Conservation (phyloP, 2,797 vertebrate species). For the Prionace glauca region DNA sequence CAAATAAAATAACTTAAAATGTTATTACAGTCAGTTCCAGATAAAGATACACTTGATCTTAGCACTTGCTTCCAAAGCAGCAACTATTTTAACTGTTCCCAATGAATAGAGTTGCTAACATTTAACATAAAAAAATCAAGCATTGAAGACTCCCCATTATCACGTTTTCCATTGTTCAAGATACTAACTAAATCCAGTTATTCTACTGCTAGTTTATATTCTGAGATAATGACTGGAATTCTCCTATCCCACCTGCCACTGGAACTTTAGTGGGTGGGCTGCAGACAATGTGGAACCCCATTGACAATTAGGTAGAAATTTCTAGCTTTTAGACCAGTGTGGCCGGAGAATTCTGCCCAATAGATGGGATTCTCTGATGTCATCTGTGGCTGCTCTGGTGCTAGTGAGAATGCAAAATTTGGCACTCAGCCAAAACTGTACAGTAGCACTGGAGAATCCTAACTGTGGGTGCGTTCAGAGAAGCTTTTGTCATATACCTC, state of each 20-base stretch:
- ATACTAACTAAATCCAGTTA: neutral
- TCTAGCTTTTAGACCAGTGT: too few species aligned
- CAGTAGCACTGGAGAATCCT: too few species aligned
- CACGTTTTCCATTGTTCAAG: neutral
- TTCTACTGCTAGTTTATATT: neutral
- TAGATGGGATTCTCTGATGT: too few species aligned
- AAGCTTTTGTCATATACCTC: neutral
- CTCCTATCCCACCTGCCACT: too few species aligned
- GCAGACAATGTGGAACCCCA: too few species aligned
- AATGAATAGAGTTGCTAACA: neutral
- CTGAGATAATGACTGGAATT: neutral
- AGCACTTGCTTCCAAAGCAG: neutral
- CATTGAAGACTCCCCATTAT: neutral
- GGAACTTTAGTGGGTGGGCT: too few species aligned
- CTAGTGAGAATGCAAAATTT: too few species aligned
- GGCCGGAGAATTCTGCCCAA: too few species aligned
- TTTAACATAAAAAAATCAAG: constrained; percentile 1
- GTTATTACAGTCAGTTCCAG: neutral
- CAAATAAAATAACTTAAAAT: neutral
- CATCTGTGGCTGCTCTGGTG: too few species aligned
- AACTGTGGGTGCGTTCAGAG: too few species aligned
- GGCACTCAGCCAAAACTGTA: too few species aligned
- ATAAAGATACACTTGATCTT: neutral
- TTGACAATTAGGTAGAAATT: too few species aligned
- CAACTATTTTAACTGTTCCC: neutral